Percentiles rank a stretch among this genome's conserved stretches.
Evolutionary conservation across 2,797 vertebrate genomes (phyloP).

Genomic region (Amphiprion clarkii): DNA sequence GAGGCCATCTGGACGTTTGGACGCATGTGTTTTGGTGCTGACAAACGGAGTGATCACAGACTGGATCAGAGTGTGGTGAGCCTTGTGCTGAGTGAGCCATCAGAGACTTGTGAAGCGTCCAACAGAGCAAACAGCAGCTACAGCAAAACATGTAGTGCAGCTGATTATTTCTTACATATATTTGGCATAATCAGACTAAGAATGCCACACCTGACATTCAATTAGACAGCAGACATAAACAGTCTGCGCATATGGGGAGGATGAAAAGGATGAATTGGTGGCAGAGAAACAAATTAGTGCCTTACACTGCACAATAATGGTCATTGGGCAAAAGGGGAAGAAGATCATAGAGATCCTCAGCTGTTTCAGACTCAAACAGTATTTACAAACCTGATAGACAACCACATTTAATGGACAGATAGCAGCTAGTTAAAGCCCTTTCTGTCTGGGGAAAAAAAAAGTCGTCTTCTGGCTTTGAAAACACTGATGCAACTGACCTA

Average conservation of each 20-base stretch:
- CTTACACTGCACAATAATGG: conserved; percentile 34
- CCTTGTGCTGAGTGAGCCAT: conserved; percentile 66
- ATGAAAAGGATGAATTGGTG: conserved; percentile 27
- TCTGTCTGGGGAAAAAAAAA: neutral
- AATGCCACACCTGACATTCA: conserved; percentile 48
- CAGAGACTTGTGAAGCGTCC: conserved; percentile 26
- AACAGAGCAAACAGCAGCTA: conserved; percentile 1
- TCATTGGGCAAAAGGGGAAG: conserved; percentile 45
- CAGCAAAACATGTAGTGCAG: neutral
- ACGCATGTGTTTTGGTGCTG: conserved; percentile 67
- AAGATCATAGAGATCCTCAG: conserved; percentile 43
- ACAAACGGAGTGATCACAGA: conserved; percentile 69
- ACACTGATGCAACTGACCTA: conserved; percentile 55
- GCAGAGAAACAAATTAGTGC: conserved; percentile 46
- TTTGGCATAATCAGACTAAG: conserved; percentile 2
- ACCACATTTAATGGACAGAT: conserved; percentile 19
- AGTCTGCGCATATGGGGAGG: conserved; percentile 25
- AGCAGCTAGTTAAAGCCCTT: conserved; percentile 31
- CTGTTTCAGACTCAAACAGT: conserved; percentile 30
- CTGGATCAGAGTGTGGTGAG: conserved; percentile 51
- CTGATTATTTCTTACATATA: neutral
- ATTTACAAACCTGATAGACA: conserved; percentile 34
- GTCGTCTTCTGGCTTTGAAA: conserved; percentile 19
- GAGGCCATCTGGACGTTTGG: conserved; percentile 90
- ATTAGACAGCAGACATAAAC: conserved; percentile 60